Base-by-base conservation (phyloP, 2,113 vertebrate genomes). In the Origma solitaria region DNA sequence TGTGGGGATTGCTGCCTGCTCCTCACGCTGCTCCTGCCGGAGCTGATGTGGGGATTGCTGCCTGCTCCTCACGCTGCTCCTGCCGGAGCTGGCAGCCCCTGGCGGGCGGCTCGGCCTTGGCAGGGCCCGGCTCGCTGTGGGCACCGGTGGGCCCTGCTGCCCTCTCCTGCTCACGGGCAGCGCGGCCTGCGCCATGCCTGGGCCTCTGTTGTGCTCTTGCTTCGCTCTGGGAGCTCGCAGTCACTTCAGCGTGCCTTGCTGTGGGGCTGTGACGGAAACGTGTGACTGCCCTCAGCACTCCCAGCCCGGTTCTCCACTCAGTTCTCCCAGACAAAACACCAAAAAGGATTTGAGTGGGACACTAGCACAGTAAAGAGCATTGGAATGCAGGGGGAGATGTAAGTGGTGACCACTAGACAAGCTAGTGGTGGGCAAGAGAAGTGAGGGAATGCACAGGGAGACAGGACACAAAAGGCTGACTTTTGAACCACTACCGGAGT, bases 21-120 rank as follows among this genome's bases (percentile, higher is more conserved):
- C 2, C 0, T 12, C 27, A 5, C 6, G 13, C 45, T 14, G 2
- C 65, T 78, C 8, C 0, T 0, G 27, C n/a, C 31, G 11, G 4
- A 13, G 65, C 7, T 18, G 17, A 9, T 3, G 38, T 6, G 42
- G 51, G 80, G 35, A 37, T 64, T 8, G 4, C 53, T 31, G 45
- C 33, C 62, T 21, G 58, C 65, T 24, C 2, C 0, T 12, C 27
- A 5, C 6, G 13, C 45, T 14, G 2, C 65, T 78, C 8, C 0
- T 0, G 27, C n/a, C n/a, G 9, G 44, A 56, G 45, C 81, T 31
- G 66, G 58, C 88, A 68, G 83, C 47, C 15, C 3, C 53, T 51
- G 64, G 66, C 9, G 3, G 14, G 40, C 3, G 0, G 27, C 68
- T 35, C 6, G 24, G 81, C 81, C 85, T 45, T 31, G 61, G 40